These are phyloP conservation scores for Syritta pipiens DNA, from an alignment of 2,888 invertebrate genomes.

Conservation along the genomic window DNA sequence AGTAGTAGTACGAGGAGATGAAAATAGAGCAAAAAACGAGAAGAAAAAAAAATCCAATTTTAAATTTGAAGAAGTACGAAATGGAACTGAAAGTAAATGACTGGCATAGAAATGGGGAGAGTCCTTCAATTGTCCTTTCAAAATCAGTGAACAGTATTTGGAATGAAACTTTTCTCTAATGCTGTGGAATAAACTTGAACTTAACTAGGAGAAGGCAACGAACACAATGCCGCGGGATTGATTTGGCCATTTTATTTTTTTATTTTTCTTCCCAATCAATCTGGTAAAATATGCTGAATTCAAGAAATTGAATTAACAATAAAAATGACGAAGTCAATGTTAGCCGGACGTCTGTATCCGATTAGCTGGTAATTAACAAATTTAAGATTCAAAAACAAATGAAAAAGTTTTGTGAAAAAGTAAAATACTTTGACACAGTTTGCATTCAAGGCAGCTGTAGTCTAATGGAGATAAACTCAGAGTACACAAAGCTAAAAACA, in stretches of 20 bases:
- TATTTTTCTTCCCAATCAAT: no score
- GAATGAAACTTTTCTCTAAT: conserved; percentile 19
- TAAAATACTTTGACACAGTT: conserved; percentile 4
- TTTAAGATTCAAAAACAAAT: no score
- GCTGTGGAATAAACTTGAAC: conserved; percentile 12
- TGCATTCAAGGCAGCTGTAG: conserved; percentile 2
- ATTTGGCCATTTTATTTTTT: no score
- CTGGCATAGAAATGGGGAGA: conserved; percentile 29
- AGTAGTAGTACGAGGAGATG: conserved; percentile 10
- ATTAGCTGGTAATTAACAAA: no score
- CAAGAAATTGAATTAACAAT: no score
- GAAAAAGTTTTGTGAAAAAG: neutral
- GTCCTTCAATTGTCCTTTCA: conserved; percentile 34
- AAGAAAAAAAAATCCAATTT: conserved; percentile 19
- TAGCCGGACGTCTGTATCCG: no score
- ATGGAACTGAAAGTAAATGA: conserved; percentile 34
- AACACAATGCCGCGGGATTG: neutral
- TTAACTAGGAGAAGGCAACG: neutral
- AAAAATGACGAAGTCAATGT: no score
- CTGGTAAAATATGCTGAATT: no score
- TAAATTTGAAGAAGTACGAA: conserved; percentile 26
- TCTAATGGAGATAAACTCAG: no score
- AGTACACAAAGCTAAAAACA: conserved; percentile 24
- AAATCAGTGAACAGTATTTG: conserved; percentile 3
- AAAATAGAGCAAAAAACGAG: conserved; percentile 3